Evolutionary conservation across 2,888 invertebrate species (phyloP).

Genomic region (Diplazon laetatorius): DNA sequence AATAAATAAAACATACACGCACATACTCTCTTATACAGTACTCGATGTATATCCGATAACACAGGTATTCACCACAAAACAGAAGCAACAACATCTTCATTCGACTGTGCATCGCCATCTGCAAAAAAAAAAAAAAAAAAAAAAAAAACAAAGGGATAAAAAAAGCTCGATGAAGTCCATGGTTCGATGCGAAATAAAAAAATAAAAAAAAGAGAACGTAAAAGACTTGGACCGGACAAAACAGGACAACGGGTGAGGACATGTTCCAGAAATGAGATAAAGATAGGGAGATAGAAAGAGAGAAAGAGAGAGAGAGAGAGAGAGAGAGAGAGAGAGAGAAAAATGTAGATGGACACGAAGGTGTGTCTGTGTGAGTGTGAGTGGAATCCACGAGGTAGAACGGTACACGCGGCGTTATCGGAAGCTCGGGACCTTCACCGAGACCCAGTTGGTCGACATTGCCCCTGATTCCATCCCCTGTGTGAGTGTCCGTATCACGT

Average conservation of each 20-base stretch:
- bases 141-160: not conserved
- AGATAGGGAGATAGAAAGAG: not conserved
- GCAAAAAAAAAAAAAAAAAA: no score
- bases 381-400: conserved; percentile 41
- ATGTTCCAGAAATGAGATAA: conserved; percentile 15
- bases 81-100: no score
- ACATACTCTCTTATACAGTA: no score
- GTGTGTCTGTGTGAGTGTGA: no score
- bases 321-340: conserved; percentile 7
- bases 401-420: conserved; percentile 61
- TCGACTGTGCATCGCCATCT: no score
- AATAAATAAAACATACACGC: no score
- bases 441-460: conserved; percentile 81
- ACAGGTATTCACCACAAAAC: no score
- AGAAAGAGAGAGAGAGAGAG: not conserved
- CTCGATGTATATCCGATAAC: no score
- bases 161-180: not conserved
- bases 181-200: not conserved
- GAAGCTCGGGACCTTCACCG: conserved; percentile 78
- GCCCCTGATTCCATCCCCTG: conserved; percentile 74
- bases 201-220: conserved; percentile 19
- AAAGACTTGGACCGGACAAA: not conserved
- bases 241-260: conserved; percentile 9
- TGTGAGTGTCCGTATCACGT: conserved; percentile 39
- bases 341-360: not conserved